Conservation (phyloP, 2,888 invertebrate species). For the Lasius platythorax region DNA sequence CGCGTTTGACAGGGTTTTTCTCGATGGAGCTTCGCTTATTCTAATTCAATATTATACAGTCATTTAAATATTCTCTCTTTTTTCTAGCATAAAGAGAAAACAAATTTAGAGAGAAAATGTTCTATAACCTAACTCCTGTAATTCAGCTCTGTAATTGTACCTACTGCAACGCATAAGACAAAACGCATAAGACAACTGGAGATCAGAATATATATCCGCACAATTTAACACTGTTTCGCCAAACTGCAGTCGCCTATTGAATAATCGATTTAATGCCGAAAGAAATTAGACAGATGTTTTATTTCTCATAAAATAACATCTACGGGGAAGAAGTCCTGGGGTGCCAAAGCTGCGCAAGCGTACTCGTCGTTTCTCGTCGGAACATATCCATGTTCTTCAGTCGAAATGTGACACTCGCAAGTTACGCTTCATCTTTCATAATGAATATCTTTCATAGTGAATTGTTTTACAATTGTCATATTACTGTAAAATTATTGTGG, state of each 20-base stretch:
- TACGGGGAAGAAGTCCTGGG: background rate
- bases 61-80: no score
- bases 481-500: background rate
- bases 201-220: background rate
- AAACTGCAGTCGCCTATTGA: background rate
- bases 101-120: no score
- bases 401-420: background rate
- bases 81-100: no score
- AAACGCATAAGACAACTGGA: background rate
- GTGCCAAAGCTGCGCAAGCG: background rate
- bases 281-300: slow-evolving; percentile 1
- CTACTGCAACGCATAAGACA: background rate
- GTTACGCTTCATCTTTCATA: background rate
- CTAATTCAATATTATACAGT: no score
- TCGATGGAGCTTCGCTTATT: no score
- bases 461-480: background rate
- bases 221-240: background rate
- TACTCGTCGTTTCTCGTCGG: background rate
- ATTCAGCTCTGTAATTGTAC: no score
- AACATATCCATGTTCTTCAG: background rate
- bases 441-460: background rate
- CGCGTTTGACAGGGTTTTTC: no score
- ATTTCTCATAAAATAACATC: background rate
- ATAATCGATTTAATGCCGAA: slow-evolving; percentile 1
- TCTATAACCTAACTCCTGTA: no score